These are phyloP conservation scores for Steatocranus sp. DNA, from an alignment of 2,797 vertebrate genomes.

Conservation along the genomic window DNA sequence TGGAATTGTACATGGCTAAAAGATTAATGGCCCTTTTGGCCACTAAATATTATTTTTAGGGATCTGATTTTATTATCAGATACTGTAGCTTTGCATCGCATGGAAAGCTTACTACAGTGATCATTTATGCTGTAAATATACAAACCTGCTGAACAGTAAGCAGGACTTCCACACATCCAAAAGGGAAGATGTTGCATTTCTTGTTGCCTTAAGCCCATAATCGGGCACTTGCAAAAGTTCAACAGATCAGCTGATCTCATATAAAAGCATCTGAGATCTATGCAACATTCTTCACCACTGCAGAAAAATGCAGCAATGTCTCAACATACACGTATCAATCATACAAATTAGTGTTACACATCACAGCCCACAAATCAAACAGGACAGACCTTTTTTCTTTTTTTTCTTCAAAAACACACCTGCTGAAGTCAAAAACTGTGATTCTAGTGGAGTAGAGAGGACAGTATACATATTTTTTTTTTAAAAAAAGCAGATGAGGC, in stretches of 20 bases:
- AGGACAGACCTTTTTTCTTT: background rate
- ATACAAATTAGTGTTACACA: constrained; percentile 31
- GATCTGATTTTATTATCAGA: constrained; percentile 38
- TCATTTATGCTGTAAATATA: constrained; percentile 21
- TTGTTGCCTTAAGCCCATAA: constrained; percentile 58
- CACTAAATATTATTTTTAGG: constrained; percentile 20
- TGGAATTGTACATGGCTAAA: constrained; percentile 65
- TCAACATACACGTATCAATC: constrained; percentile 2
- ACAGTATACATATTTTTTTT: background rate
- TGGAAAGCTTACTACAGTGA: constrained; percentile 32
- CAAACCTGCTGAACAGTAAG: constrained; percentile 32
- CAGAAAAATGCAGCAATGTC: constrained; percentile 44
- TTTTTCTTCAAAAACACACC: constrained; percentile 6
- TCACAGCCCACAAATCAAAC: constrained; percentile 26
- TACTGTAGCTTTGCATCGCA: constrained; percentile 22
- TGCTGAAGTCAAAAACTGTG: constrained; percentile 28
- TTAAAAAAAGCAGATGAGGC: constrained; percentile 26
- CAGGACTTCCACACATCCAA: constrained; percentile 41
- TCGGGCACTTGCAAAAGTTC: constrained; percentile 36
- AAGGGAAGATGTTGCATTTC: constrained; percentile 59
- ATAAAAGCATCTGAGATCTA: constrained; percentile 8
- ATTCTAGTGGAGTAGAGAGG: constrained; percentile 14
- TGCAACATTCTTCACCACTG: constrained; percentile 21
- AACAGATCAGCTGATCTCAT: constrained; percentile 27
- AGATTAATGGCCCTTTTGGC: constrained; percentile 15